A percentile compares a stretch with the other conserved stretches of the same genome.
phyloP scores from a whole-genome alignment of 2,888 invertebrate species.

The Microdon myrmicae region DNA sequence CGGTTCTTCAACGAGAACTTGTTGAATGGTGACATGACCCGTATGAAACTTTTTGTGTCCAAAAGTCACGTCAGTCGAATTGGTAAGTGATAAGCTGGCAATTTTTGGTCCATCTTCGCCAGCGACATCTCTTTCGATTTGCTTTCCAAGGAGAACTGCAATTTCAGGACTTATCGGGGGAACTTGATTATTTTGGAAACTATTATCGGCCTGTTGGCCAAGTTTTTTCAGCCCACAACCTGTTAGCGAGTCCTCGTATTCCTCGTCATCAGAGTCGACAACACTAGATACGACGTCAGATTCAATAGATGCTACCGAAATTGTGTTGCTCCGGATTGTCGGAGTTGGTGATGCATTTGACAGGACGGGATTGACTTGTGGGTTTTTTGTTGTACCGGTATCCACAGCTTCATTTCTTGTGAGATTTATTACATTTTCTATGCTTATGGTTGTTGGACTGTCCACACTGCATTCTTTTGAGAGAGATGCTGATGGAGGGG shows the following conservation, averaged over 20 bases:
- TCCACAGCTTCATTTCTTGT: conserved; percentile 17
- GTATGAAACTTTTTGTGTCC: conserved; percentile 81
- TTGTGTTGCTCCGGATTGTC: conserved; percentile 61
- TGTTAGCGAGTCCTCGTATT: conserved; percentile 54
- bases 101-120: conserved; percentile 63
- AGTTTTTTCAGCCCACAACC: conserved; percentile 61
- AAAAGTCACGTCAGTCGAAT: conserved; percentile 79
- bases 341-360: conserved; percentile 23
- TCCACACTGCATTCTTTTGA: conserved; percentile 18
- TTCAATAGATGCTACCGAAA: conserved; percentile 63
- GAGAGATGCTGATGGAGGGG: conserved; percentile 6
- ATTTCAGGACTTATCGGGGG: conserved; percentile 55
- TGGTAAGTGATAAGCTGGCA: conserved; percentile 74
- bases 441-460: conserved; percentile 29
- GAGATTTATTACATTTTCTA: conserved; percentile 47
- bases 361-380: not conserved
- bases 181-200: conserved; percentile 56
- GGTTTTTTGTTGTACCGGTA: conserved; percentile 13
- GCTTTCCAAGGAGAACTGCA: conserved; percentile 28
- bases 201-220: conserved; percentile 59
- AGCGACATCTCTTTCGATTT: conserved; percentile 23
- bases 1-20: conserved; percentile 71
- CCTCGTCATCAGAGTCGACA: conserved; percentile 62
- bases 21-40: conserved; percentile 82
- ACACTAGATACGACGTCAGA: conserved; percentile 63